Evolutionary conservation across 2,888 invertebrate species (phyloP).

Genomic region (Patella depressa): DNA sequence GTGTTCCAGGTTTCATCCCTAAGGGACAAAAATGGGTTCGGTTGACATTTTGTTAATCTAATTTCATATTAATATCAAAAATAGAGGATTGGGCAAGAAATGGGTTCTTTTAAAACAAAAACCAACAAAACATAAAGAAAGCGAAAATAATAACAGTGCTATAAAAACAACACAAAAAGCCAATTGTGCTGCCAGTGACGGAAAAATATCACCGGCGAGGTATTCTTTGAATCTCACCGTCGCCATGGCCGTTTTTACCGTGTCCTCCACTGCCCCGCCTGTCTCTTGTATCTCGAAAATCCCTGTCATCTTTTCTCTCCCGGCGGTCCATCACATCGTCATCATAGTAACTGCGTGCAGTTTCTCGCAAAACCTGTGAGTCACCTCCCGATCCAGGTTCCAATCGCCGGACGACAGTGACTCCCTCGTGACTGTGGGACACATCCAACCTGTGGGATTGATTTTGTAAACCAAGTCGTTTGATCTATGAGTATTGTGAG

Average conservation of each 20-base stretch:
- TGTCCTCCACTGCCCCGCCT: neutral
- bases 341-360: slow-evolving; percentile 1
- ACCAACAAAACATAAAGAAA: too few relatives aligned
- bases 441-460: slow-evolving; percentile 6
- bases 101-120: too few relatives aligned
- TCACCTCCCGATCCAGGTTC: neutral
- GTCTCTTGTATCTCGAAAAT: neutral
- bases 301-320: neutral
- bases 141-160: too few relatives aligned
- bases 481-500: too few relatives aligned
- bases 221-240: neutral
- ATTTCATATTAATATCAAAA: too few relatives aligned
- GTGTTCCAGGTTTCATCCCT: slow-evolving; percentile 2
- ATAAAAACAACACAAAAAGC: neutral
- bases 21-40: neutral
- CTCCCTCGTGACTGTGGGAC: slow-evolving; percentile 3
- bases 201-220: neutral
- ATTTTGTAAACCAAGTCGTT: too few relatives aligned
- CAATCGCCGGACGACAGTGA: neutral
- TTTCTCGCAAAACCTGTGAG: neutral
- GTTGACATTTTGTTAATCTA: too few relatives aligned
- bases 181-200: neutral
- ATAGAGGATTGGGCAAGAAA: too few relatives aligned
- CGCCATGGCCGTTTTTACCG: neutral
- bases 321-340: neutral